These are phyloP conservation scores for Xylocampa areola DNA, from an alignment of 2,888 invertebrate species.

Conservation along the genomic window DNA sequence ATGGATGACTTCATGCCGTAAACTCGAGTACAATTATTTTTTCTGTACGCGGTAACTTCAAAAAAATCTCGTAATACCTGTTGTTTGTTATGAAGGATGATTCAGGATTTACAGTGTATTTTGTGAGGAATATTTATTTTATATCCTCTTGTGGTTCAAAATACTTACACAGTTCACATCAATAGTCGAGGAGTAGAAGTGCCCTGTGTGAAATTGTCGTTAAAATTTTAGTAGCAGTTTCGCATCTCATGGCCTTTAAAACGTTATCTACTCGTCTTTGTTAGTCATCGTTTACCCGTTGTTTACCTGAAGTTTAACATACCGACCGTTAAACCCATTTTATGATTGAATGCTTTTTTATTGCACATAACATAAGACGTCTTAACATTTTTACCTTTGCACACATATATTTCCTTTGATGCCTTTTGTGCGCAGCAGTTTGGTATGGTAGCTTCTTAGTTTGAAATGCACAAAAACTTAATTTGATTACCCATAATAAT, in stretches of 20 bases:
- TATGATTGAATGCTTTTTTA: conserved; percentile 20
- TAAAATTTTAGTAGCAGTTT: conserved; percentile 77
- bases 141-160: conserved; percentile 12
- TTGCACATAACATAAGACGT: background rate
- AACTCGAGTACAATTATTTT: conserved; percentile 56
- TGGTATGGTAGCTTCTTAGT: conserved; percentile 23
- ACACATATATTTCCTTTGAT: no score
- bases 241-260: conserved; percentile 64
- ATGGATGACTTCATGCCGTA: conserved; percentile 72
- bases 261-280: conserved; percentile 69
- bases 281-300: conserved; percentile 54
- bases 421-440: no score
- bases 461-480: conserved; percentile 41
- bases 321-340: conserved; percentile 28
- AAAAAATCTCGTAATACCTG: conserved; percentile 21
- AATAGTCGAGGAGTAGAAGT: conserved; percentile 51
- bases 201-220: conserved; percentile 64
- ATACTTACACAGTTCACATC: conserved; percentile 16
- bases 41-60: conserved; percentile 8
- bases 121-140: conserved; percentile 21
- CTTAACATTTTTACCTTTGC: conserved; percentile 6
- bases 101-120: conserved; percentile 61
- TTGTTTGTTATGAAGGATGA: conserved; percentile 59
- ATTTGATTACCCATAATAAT: conserved; percentile 48
- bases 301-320: conserved; percentile 50